phyloP scores from a whole-genome alignment of 2,888 invertebrate species.

The Dicyrtoma fusca region DNA sequence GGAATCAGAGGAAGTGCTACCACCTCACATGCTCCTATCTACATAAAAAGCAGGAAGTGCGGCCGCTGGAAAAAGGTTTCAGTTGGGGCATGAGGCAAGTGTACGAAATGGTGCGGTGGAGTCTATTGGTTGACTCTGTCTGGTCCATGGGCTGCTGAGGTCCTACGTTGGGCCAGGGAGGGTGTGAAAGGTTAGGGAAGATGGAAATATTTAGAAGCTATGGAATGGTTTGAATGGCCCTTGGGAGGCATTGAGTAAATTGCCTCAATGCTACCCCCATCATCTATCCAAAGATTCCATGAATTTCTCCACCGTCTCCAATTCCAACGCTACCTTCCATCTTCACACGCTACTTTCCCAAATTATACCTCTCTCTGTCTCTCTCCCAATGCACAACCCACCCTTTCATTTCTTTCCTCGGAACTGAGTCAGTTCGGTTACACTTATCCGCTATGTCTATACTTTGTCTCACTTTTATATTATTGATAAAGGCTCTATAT shows the following conservation, averaged over 20 bases:
- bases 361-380: conserved; percentile 2
- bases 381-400: no score
- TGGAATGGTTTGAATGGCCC: conserved; percentile 33
- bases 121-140: no score
- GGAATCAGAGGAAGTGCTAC: conserved; percentile 11
- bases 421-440: no score
- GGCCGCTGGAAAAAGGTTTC: no score
- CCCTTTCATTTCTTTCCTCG: no score
- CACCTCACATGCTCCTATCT: no score
- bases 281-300: conserved; percentile 10
- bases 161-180: neutral
- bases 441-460: no score
- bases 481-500: neutral
- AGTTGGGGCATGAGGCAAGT: no score
- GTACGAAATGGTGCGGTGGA: no score
- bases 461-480: neutral
- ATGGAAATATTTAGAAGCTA: conserved; percentile 31
- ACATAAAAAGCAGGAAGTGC: no score
- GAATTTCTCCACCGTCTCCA: conserved; percentile 7
- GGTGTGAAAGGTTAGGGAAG: neutral
- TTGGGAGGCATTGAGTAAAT: conserved; percentile 33
- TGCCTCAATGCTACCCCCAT: conserved; percentile 22
- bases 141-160: neutral
- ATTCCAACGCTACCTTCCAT: neutral
- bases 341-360: neutral